Base-by-base conservation (phyloP, 2,797 vertebrate species). In the Pampus argenteus region DNA sequence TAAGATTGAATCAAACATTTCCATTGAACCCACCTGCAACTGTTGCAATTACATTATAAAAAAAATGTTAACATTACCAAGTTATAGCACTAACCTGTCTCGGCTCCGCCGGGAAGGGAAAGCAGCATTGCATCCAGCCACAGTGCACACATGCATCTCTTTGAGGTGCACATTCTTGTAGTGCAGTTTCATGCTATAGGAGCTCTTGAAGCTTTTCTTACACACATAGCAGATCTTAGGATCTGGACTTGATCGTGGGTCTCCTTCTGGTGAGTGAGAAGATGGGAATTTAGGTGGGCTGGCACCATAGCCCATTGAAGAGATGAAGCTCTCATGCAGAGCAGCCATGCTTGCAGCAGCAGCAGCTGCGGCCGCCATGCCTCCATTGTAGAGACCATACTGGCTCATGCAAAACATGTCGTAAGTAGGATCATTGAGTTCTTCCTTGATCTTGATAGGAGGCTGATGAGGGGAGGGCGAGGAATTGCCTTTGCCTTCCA, bases 131-230 rank as follows among this genome's bases (percentile, higher is more conserved):
- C 98, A 99, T 86, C 98, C 98, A 66, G 98, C 95, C 88, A 99
- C 98, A 6, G 98, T 99, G 92, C 98, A 99, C 92, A 99, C 96
- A 22, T 99, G 98, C 98, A 99, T 99, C 95, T 99, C 98, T 94
- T 99, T 99, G 87, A 99, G 96, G 93, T 99, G 98, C 92, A 99
- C 98, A 0, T 99, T 99, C 91, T 97, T 97, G 95, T 99, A 99
- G 94, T 99, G 98, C 85, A 99, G 97, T 92, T 99, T 99, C 93
- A 99, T 98, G 73, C 98, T 99, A 91, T 99, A 99, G 84, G 98
- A 99, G 89, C 98, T 99, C 95, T 99, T 99, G 95, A 99, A 99
- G 93, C 95, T 99, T 93, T 99, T 99, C 95, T 99, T 99, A 94
- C 98, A 99, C 82, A 99, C 98, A 5, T 99, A 99, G 94, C 98